Conservation (phyloP, 2,797 vertebrate species). For the Muscicapa comitata region DNA sequence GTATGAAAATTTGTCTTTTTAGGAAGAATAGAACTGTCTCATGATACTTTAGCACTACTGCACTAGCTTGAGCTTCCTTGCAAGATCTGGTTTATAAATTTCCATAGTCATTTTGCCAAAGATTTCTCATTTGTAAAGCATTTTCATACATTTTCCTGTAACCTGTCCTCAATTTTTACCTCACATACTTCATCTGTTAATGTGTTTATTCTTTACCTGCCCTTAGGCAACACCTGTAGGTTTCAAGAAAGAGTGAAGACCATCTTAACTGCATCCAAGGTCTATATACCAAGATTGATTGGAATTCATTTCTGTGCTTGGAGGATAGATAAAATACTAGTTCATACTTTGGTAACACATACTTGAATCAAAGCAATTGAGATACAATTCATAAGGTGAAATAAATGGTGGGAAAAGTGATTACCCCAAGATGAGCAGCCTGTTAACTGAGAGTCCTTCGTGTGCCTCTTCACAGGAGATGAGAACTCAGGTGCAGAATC, state of each 20-base stretch:
- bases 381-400: background rate
- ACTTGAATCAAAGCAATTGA: background rate
- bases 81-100: background rate
- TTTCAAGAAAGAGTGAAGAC: background rate
- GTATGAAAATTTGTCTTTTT: background rate
- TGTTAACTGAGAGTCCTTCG: background rate
- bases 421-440: rapidly evolving
- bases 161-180: background rate
- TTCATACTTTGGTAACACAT: background rate
- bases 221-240: background rate
- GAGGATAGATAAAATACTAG: background rate
- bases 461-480: background rate
- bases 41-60: background rate
- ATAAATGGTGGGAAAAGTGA: background rate
- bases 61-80: background rate
- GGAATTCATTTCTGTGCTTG: background rate
- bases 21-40: background rate
- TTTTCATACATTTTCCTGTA: background rate
- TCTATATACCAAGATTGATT: background rate
- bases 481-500: background rate
- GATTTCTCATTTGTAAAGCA: background rate
- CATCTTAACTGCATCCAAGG: background rate
- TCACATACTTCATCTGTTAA: background rate
- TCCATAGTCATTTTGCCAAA: background rate
- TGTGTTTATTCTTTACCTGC: background rate